Conservation (phyloP, 2,113 vertebrate genomes). For the Tenrec ecaudatus region DNA sequence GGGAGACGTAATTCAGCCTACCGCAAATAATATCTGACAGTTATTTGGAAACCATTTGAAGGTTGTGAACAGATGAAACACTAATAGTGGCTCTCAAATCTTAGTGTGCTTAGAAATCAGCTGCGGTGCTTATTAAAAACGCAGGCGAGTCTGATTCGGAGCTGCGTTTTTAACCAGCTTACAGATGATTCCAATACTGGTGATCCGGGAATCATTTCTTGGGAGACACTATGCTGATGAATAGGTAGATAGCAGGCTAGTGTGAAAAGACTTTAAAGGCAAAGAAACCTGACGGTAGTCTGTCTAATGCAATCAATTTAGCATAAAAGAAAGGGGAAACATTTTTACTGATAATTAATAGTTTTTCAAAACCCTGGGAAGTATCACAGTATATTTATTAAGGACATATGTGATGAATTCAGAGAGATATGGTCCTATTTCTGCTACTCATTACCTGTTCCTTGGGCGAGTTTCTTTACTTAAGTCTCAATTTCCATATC, state of each 20-base stretch:
- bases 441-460: neutral
- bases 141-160: neutral
- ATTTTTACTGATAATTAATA: neutral
- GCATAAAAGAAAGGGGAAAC: neutral
- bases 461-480: neutral
- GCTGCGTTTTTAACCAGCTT: neutral
- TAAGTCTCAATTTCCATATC: slow-evolving; percentile 21
- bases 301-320: neutral
- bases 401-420: neutral
- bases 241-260: neutral
- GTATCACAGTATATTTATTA: neutral
- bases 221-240: neutral
- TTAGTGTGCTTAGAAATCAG: neutral
- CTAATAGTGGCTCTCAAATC: neutral
- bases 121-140: neutral
- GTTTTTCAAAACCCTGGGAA: neutral
- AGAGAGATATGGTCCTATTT: neutral
- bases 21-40: neutral
- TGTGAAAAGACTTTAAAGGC: neutral
- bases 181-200: neutral
- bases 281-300: neutral
- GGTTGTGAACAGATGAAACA: neutral
- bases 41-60: neutral
- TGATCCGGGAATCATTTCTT: neutral
- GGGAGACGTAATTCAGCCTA: neutral